Percentiles rank a stretch among this genome's conserved stretches.
Evolutionary conservation across 1,140 invertebrate genomes (phyloP).

Genomic region (Pygmarrhopalites habei): DNA sequence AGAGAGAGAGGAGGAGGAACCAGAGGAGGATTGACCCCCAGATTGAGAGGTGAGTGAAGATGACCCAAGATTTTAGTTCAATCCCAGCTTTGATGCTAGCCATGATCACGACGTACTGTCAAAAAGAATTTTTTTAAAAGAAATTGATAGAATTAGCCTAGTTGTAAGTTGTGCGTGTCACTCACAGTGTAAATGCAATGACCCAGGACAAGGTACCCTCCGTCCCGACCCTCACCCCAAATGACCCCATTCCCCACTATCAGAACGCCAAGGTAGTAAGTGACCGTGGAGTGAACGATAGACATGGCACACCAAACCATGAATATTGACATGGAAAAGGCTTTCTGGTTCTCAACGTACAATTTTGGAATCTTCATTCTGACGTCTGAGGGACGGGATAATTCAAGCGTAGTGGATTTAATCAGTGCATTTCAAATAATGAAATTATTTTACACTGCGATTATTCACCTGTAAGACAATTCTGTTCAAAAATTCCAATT

Average conservation of each 20-base stretch:
- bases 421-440: no score
- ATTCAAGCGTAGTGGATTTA: no score
- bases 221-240: conserved; percentile 77
- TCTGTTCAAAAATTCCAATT: conserved; percentile 90
- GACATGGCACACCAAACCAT: conserved; percentile 95
- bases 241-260: conserved; percentile 67
- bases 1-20: conserved; percentile 86
- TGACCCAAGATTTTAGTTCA: conserved; percentile 94
- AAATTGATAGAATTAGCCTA: conserved; percentile 21
- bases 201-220: conserved; percentile 89
- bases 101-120: conserved; percentile 92
- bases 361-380: conserved; percentile 84
- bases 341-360: conserved; percentile 81
- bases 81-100: conserved; percentile 96
- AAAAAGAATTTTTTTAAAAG: no score
- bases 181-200: conserved; percentile 94
- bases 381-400: conserved; percentile 79
- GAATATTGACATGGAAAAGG: conserved; percentile 78
- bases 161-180: no score
- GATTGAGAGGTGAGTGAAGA: conserved; percentile 87
- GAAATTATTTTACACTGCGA: no score
- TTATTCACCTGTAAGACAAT: no score
- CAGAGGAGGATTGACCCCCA: conserved; percentile 93
- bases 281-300: conserved; percentile 82
- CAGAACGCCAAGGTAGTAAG: conserved; percentile 88